Base-by-base conservation (phyloP, 2,888 invertebrate genomes). In the Marasmarcha lunaedactyla region DNA sequence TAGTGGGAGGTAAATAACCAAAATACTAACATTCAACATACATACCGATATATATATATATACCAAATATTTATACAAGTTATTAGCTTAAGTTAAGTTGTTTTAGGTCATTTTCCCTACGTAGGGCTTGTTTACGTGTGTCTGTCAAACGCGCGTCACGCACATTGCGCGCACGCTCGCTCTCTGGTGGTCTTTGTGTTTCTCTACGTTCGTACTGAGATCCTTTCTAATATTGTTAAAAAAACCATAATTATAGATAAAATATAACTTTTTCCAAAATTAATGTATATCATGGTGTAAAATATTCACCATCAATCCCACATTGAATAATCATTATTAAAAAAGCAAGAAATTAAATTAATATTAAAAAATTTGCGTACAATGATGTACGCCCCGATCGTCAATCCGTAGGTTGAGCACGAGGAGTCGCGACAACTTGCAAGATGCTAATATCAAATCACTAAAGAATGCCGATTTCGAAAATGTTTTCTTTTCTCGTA, bases 21-120 rank as follows among this genome's bases (percentile, higher is more conserved):
- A 83, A 83, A 81, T 63, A 79, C 81, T 83, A 83, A 83, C 71
- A 81, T 81, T 83, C 81, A 79, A 66, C 77, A 81, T 83, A 83
- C 78, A 83, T 83, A 83, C 74, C 71, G 69, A 78, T 78, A 83
- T 78, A 79, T 79, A 78, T 78, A 83, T 78, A 79, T 79, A 81
- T 79, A 79, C 69, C 72, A 76, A 76, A 79, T 81, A 83, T 81
- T 79, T 79, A 81, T 81, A 83, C 79, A 81, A 81, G 77, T 77
- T 64, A 71, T 74, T 79, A 79, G 79, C 83, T 81, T 83, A 81
- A 81, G 81, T 79, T 81, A 79, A 81, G 78, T 79, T 73, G 57
- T 71, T 79, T 74, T 78, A 81, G 77, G 78, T 77, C 58, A 71
- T 64, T 20, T 74, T 71, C 73, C 79, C 78, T 78, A 78, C 74